Base-by-base conservation (phyloP, 1,140 invertebrate species). In the Lasaia peninsularis region DNA sequence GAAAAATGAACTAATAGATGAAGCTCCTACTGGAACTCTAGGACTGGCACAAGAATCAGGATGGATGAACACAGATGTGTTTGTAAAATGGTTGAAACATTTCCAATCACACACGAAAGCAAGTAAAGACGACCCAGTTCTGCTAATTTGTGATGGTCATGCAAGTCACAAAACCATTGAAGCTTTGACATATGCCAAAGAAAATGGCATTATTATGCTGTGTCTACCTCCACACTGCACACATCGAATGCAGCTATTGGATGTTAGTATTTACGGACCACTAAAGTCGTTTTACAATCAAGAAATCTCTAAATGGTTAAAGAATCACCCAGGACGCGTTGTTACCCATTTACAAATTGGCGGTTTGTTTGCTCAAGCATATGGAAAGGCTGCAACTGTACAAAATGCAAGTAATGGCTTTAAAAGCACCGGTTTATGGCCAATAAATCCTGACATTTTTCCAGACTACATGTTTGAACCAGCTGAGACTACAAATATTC, bases 11-110 rank as follows among this genome's bases (percentile, higher is more conserved):
- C 73, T 86, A 9, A 63, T 87, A 1, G 71, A 75, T 51, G 79
- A 78, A 65, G 78, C 78, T 24, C 86, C 89, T 11, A 31, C 72
- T 50, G 90, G 88, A 60, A 71, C 78, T 33, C 50, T 77, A 52
- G 81, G 78, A 65, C 67, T 68, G 53, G 68, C 70, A 18, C 54
- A 75, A 68, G 14, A 65, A 58, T 77, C 70, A 51, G 74, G 66
- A 33, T 81, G 78, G 80, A 75, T 79, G 62, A 75, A 44, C 12
- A 63, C 51, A 8, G 56, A 20, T 48, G 63, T 71, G 53, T 80
- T 80, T 61, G 8, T 72, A 2, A 67, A 67, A 57, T 74, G 64
- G 65, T 28, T 65, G 2, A 12, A 58, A 9, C 63, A 69, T 37
- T 69, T 69, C 52, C 28, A 58, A 48, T 28, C 3, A 1, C 16